phyloP scores from a whole-genome alignment of 2,797 vertebrate genomes.

The Ibycter americanus region DNA sequence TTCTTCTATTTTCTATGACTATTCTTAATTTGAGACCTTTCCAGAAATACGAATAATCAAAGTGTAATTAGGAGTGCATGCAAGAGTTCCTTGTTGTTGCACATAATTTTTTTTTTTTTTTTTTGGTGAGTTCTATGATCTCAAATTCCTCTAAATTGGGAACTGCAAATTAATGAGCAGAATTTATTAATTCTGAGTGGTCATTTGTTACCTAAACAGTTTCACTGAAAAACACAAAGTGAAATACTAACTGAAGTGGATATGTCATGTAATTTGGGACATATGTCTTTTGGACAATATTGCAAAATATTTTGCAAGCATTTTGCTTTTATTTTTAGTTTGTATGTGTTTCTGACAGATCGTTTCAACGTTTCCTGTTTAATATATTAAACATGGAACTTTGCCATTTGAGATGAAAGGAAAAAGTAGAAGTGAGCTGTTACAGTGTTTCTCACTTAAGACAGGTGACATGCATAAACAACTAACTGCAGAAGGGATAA shows the following conservation, averaged over 20 bases:
- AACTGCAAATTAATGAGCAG: not conserved
- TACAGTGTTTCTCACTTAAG: not conserved
- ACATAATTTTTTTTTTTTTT: not conserved
- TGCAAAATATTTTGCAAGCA: not conserved
- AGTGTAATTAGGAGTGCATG: not conserved
- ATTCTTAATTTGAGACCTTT: not conserved
- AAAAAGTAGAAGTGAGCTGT: not conserved
- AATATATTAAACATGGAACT: not conserved
- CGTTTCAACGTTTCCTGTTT: not conserved
- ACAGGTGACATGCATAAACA: not conserved
- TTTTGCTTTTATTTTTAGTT: not conserved
- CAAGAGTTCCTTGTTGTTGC: not conserved
- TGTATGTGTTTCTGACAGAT: not conserved
- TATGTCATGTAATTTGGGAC: not conserved
- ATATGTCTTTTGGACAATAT: not conserved
- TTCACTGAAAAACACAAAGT: not conserved
- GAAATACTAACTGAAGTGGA: not conserved
- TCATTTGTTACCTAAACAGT: not conserved
- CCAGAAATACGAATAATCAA: not conserved
- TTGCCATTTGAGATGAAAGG: not conserved
- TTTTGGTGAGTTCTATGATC: not conserved
- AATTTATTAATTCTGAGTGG: not conserved
- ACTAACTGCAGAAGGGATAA: not conserved
- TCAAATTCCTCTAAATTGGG: not conserved
- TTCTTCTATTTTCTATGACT: not conserved